These are phyloP conservation scores for Monoplex corrugatus DNA, from an alignment of 2,888 invertebrate species.

Conservation along the genomic window DNA sequence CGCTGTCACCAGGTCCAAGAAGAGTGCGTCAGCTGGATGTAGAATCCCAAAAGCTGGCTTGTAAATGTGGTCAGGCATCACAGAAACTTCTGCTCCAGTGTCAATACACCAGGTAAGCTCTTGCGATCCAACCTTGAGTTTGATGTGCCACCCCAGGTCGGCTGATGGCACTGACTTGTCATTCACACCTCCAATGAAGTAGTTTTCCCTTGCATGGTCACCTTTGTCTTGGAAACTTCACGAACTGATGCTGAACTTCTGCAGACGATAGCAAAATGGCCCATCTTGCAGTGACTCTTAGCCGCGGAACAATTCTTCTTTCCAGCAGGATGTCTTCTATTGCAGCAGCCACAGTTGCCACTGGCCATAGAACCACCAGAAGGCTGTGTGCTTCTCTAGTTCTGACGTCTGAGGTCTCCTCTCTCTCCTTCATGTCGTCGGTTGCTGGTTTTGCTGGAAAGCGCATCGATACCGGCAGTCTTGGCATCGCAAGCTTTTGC, in stretches of 20 bases:
- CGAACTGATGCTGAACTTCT: background rate
- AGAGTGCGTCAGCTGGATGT: background rate
- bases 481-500: background rate
- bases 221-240: background rate
- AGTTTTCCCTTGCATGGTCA: background rate
- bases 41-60: background rate
- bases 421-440: background rate
- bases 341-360: background rate
- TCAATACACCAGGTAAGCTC: conserved; percentile 17
- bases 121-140: background rate
- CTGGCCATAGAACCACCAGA: background rate
- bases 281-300: background rate
- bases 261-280: background rate
- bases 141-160: background rate
- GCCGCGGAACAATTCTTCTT: background rate
- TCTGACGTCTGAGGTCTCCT: background rate
- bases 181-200: background rate
- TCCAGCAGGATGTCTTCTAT: background rate
- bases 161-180: background rate
- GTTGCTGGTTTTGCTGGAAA: background rate
- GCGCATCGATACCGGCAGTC: background rate
- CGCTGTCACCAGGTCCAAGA: background rate
- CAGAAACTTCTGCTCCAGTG: conserved; percentile 7
- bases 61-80: background rate
- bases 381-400: background rate